Percentiles rank a stretch among this genome's conserved stretches.
Conservation (phyloP, 2,113 vertebrate genomes). For the Anthoscopus minutus region DNA sequence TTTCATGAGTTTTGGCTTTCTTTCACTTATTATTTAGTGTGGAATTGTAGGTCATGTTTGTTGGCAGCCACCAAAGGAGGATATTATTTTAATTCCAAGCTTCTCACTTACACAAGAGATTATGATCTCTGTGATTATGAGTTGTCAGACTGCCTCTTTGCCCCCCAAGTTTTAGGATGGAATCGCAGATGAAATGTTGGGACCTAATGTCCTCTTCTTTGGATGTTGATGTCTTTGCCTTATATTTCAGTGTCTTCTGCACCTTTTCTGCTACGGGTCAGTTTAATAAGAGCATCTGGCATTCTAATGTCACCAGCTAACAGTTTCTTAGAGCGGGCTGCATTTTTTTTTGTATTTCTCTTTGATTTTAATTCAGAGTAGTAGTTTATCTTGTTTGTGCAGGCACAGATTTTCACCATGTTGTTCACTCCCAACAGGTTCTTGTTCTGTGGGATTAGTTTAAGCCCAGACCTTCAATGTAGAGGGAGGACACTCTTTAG, state of each 20-base stretch:
- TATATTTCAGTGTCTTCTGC: rapidly evolving
- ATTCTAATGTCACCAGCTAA: neutral
- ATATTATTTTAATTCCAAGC: neutral
- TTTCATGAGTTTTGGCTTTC: neutral
- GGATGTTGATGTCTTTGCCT: rapidly evolving
- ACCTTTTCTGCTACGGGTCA: neutral
- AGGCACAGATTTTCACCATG: neutral
- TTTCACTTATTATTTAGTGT: neutral
- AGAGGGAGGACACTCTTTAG: neutral
- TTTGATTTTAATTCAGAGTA: neutral
- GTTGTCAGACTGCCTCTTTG: neutral
- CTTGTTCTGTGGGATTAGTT: neutral
- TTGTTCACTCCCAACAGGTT: neutral
- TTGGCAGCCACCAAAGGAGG: neutral
- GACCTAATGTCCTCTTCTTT: neutral
- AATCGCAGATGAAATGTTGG: neutral
- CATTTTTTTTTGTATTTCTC: neutral
- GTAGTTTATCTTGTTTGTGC: neutral
- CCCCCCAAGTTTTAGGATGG: neutral
- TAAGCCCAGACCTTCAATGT: neutral
- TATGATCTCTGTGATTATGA: neutral
- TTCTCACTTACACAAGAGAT: neutral
- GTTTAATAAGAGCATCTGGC: neutral
- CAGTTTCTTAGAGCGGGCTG: neutral
- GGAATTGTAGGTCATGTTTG: neutral